Conservation (phyloP, 2,888 invertebrate genomes). For the Pachymerium ferrugineum region DNA sequence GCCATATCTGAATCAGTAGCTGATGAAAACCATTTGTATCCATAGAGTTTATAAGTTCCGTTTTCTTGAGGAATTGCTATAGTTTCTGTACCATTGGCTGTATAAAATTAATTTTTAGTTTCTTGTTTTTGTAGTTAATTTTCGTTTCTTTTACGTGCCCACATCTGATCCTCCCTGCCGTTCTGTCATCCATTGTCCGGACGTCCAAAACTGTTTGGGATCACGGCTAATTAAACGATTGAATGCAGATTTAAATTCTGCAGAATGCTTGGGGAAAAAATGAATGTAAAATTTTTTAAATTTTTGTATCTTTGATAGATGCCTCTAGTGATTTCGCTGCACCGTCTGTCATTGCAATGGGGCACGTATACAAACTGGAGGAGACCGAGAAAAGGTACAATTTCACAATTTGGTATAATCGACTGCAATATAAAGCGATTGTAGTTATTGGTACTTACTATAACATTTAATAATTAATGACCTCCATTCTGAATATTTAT, state of each 20-base stretch:
- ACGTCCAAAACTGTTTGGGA: conserved; percentile 54
- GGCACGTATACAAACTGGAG: conserved; percentile 54
- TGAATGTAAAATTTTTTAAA: neutral
- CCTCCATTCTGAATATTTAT: conserved; percentile 46
- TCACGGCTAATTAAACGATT: conserved; percentile 47
- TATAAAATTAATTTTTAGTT: neutral
- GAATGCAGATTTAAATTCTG: conserved; percentile 38
- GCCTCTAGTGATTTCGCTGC: conserved; percentile 54
- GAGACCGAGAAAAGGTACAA: conserved; percentile 52
- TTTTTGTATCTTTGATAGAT: neutral
- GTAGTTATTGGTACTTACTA: neutral
- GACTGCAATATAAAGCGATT: conserved; percentile 39
- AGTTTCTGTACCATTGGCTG: conserved; percentile 52
- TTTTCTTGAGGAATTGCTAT: conserved; percentile 47
- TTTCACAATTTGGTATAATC: conserved; percentile 53
- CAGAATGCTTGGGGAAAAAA: neutral
- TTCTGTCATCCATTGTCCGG: conserved; percentile 60
- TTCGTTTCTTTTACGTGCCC: conserved; percentile 42
- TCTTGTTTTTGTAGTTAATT: neutral
- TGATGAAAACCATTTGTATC: conserved; percentile 58
- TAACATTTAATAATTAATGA: conserved; percentile 35
- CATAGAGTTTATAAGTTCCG: conserved; percentile 50
- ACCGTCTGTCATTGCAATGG: conserved; percentile 58
- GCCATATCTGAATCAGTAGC: conserved; percentile 56
- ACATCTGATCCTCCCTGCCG: conserved; percentile 56